Evolutionary conservation across 2,113 vertebrate genomes (phyloP).

Genomic region (Oreochromis tanganicae): DNA sequence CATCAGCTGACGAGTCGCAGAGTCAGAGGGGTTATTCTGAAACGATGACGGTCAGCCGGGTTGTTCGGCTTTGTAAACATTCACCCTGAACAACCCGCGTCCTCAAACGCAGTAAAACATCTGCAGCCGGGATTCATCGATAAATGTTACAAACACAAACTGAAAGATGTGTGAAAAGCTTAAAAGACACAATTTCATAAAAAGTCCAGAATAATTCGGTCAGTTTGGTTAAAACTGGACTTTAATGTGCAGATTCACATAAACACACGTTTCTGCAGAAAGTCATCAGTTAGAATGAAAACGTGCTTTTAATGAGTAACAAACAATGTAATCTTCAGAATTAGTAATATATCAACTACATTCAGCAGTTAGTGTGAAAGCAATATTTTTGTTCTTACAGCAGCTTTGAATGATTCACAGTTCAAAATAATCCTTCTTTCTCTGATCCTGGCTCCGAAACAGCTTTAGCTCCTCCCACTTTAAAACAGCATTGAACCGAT

Average conservation of each 20-base stretch:
- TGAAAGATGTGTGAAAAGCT: background rate
- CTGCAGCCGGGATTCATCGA: fast-evolving
- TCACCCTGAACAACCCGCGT: fast-evolving
- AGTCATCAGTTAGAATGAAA: background rate
- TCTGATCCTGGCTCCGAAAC: background rate
- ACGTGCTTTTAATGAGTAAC: background rate
- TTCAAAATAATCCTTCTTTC: background rate
- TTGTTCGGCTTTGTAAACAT: background rate
- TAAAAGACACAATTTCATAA: fast-evolving
- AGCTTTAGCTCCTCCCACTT: background rate
- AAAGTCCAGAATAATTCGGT: fast-evolving
- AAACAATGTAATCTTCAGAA: background rate
- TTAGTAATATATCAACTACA: background rate
- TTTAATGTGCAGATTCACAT: fast-evolving
- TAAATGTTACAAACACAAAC: background rate
- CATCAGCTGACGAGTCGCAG: background rate
- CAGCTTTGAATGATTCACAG: background rate
- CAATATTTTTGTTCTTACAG: fast-evolving
- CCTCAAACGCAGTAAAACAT: fast-evolving
- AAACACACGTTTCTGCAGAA: background rate
- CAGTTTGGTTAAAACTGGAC: background rate
- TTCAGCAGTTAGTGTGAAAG: background rate
- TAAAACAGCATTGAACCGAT: background rate
- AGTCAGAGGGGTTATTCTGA: background rate
- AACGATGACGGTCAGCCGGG: background rate